A percentile compares a stretch with the other conserved stretches of the same genome.
These are phyloP conservation scores for Colius striatus DNA, from an alignment of 2,113 vertebrate species.

Conservation along the genomic window DNA sequence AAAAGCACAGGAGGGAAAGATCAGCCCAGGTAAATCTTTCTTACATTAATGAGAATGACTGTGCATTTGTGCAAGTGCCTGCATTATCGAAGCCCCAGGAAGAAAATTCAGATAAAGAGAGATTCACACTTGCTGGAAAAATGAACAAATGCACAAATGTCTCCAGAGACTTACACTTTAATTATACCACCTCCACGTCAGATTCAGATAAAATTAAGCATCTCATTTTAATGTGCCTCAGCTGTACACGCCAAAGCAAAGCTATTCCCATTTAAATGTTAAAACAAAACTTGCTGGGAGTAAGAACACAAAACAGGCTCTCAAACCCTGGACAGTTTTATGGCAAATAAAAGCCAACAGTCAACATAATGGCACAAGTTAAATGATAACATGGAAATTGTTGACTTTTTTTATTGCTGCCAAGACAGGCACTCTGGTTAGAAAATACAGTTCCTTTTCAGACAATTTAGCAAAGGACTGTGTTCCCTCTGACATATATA, in stretches of 20 bases:
- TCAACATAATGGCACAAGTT: background rate
- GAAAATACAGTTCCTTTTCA: background rate
- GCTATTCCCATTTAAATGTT: background rate
- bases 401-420: background rate
- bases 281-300: background rate
- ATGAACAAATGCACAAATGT: slow-evolving; percentile 1
- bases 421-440: background rate
- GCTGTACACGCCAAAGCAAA: background rate
- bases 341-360: background rate
- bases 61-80: background rate
- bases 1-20: background rate
- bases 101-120: background rate
- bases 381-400: background rate
- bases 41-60: background rate
- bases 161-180: slow-evolving; percentile 20
- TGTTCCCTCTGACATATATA: background rate
- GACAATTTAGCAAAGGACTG: background rate
- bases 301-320: background rate
- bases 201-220: slow-evolving; percentile 29
- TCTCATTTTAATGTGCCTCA: slow-evolving; percentile 1
- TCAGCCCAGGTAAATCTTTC: background rate
- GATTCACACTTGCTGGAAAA: background rate
- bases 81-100: background rate
- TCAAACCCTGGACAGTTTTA: background rate
- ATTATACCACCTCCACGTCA: background rate